Base-by-base conservation (phyloP, 2,888 invertebrate species). In the Cancer borealis region DNA sequence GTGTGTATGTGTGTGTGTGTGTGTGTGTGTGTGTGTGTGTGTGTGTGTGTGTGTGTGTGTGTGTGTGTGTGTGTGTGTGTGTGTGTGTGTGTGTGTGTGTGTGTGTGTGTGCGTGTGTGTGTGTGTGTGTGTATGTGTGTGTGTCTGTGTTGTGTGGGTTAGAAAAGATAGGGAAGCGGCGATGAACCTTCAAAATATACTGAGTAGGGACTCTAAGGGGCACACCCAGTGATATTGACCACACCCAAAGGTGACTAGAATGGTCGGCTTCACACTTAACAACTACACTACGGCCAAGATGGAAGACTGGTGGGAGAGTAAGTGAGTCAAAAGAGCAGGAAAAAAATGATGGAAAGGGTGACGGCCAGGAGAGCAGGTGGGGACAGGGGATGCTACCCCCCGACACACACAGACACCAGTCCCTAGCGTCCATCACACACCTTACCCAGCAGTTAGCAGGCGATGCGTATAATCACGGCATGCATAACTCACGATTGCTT, bases 401-500 rank as follows among this genome's bases (percentile, higher is more conserved):
- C 2, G 39, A 84, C 30, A 12, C 12, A 26, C 79, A 84, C 30
- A 84, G 10, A 84, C 79, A 84, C 30, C 45, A 88, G 14, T 26
- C 4, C 14, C 49, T 79, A n/a, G 73, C 91, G 91, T 91, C 91
- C 73, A 91, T 91, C 91, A 91, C 91, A 91, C 79, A 46, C 17
- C 47, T 10, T 30, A 46, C 30, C 46, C 6, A n/a, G 8, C 46
- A 73, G 91, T 73, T 91, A 91, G 47, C 73, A 46, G 26, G 54
- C 46, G 73, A 79, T 60, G 91, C 73, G 79, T 91, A 91, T 91
- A 91, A 91, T 91, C 91, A 46, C 73, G 26, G n/a, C 47, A 46
- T 79, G 79, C 73, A 91, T 91, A 91, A 91, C 46, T 91, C 91
- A 91, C 91, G 46, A 45, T 91, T 79, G 73, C 91, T 79, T 79